Evolutionary conservation across 2,888 invertebrate species (phyloP), one percentile per base, ranked within the genome.

Genomic region (Acronicta psi): DNA sequence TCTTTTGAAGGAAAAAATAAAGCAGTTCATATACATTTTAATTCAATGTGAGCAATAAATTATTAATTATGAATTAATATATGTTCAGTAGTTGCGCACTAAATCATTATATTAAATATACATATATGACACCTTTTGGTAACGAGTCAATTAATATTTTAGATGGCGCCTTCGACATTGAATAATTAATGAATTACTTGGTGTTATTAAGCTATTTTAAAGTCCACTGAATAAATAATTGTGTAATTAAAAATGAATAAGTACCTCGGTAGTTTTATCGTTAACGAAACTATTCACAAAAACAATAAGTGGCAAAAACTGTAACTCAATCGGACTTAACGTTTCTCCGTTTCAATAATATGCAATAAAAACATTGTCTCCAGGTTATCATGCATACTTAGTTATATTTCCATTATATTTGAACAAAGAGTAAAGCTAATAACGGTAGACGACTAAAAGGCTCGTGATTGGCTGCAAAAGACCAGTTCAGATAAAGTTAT

Each of bases 21-120:
- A n/a, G n/a, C n/a, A n/a, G 2, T 20, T 20, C 5, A 25, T 29
- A 29, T 29, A 2, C 11, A 29, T 34, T n/a, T n/a, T 0, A 34
- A 34, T 34, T 3, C 34, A n/a, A 11, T 29, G 13, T 7, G 34
- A n/a, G 44, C 10, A 13, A 50, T 63, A 37, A 66, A 14, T 58
- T 66, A 37, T 62, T 51, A 41, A n/a, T n/a, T n/a, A n/a, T n/a
- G n/a, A n/a, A n/a, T 23, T 14, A 46, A 56, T 42, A 16, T 11
- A 25, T 17, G 53, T 43, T 49, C 38, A 68, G 44, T 65, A 23
- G 60, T 44, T 62, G 66, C 60, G 37, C 59, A 44, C 66, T 80
- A 68, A 73, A 75, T 80, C 66, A n/a, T 69, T 63, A 25, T 40
- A 16, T 38, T 51, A 55, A 59, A 56, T 47, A 56, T 56, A 68